These are phyloP conservation scores for Felis chaus DNA, from an alignment of 2,113 vertebrate genomes.

Conservation along the genomic window DNA sequence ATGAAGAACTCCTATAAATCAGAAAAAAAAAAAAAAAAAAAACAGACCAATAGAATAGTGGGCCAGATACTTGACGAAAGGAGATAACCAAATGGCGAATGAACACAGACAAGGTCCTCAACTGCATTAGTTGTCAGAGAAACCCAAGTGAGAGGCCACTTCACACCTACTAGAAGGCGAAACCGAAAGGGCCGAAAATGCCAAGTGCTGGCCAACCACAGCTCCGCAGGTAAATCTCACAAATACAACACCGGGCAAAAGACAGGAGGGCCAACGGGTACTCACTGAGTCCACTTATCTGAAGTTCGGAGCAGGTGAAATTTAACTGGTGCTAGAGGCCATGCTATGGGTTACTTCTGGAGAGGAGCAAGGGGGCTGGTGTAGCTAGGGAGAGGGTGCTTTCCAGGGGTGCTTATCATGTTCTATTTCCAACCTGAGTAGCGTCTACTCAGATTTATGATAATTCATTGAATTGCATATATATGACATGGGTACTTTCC, in stretches of 20 bases:
- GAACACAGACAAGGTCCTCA: not conserved
- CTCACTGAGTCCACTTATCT: not conserved
- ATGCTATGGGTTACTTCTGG: too few species aligned
- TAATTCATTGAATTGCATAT: not conserved
- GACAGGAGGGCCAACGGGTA: accelerated
- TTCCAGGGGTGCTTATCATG: too few species aligned
- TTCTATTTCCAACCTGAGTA: not conserved
- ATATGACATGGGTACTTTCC: not conserved
- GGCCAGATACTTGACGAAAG: not conserved
- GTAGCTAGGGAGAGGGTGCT: not conserved
- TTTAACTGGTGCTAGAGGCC: not conserved
- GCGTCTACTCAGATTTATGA: not conserved
- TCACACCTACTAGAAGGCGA: not conserved
- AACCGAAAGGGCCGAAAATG: not conserved
- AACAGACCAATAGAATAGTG: not conserved
- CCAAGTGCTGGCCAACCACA: not conserved
- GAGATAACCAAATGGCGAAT: not conserved
- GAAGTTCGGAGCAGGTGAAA: not conserved
- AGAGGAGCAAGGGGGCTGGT: not conserved
- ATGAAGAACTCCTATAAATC: not conserved
- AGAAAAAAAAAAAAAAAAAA: not conserved
- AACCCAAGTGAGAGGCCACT: not conserved
- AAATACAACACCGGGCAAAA: not conserved
- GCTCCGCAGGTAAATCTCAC: not conserved
- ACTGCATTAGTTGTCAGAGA: not conserved